phyloP scores from a whole-genome alignment of 2,113 vertebrate species.

The Rhodinocichla rosea region DNA sequence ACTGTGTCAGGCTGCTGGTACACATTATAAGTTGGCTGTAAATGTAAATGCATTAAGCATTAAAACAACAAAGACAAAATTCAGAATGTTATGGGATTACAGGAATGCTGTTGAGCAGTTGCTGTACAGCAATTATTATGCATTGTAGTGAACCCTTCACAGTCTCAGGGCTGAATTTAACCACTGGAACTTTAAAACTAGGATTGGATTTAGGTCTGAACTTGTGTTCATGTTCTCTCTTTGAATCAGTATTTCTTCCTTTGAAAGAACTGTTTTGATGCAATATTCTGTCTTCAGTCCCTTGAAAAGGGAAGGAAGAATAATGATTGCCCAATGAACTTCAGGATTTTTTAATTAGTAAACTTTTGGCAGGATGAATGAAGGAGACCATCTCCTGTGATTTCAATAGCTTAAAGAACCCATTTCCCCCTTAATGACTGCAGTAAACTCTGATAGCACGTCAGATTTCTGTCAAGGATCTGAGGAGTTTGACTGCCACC shows the following conservation, averaged over 20 bases:
- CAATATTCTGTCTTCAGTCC: neutral
- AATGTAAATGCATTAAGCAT: neutral
- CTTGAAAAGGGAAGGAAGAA: neutral
- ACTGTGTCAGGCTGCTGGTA: neutral
- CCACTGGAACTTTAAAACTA: neutral
- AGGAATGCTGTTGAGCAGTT: neutral
- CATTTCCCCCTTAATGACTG: conserved; percentile 13
- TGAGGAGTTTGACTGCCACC: neutral
- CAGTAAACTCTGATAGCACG: conserved; percentile 9
- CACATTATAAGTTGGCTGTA: neutral
- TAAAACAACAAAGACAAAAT: neutral
- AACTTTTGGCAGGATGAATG: neutral
- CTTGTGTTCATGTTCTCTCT: neutral
- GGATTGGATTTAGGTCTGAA: neutral
- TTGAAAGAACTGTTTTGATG: neutral
- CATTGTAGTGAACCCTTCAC: neutral
- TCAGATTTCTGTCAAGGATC: conserved; percentile 35
- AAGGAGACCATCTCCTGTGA: neutral
- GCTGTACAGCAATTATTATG: neutral
- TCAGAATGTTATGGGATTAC: neutral
- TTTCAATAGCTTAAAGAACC: conserved; percentile 2
- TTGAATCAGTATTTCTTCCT: neutral
- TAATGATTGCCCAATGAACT: neutral
- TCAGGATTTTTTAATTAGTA: neutral
- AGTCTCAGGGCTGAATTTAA: neutral